Base-by-base conservation (phyloP, 2,113 vertebrate species). In the Antigone vipio region DNA sequence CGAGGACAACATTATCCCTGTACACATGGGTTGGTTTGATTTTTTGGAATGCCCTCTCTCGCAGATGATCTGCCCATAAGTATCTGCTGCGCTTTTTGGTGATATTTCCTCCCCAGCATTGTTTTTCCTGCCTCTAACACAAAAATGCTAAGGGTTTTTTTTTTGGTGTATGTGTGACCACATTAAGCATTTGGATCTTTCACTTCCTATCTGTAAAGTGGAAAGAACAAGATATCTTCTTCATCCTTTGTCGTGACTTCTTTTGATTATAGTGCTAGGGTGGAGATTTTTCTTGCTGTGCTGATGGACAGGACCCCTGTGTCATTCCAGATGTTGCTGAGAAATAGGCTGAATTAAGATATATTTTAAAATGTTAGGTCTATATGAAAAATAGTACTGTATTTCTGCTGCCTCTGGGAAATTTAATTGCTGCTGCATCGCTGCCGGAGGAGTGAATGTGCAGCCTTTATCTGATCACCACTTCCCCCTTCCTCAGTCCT, bases 51-150 rank as follows among this genome's bases (percentile, higher is more conserved):
- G 0, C 77, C 74, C 60, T 94, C 55, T 77, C 87, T 85, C 89
- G 66, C 92, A 95, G 89, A 88, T 93, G 89, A 93, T 96, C 73
- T 91, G 77, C 84, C 87, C 87, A 58, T 89, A 91, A 95, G 89
- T 87, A 69, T 78, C 85, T 91, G 77, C 84, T 97, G 94, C 2
- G 71, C 84, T 95, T 96, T 89, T 96, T 69, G 72, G 80, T 89
- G 87, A 6, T 94, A 59, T 85, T 95, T 96, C 77, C 66, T 89
- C 73, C 58, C 49, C 84, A 89, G 69, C 52, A 64, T 87, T 93
- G 76, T 92, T 90, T 85, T 81, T 75, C 67, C 64, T 94, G 83
- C 45, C 83, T 93, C 44, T 87, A 72, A 85, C 9, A n/a, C 15
- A 67, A 74, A 95, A 88, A 62, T 15, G 13, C 6, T 9, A 8